Evolutionary conservation across 2,888 invertebrate genomes (phyloP).

Genomic region (Drosophila neutralis): DNA sequence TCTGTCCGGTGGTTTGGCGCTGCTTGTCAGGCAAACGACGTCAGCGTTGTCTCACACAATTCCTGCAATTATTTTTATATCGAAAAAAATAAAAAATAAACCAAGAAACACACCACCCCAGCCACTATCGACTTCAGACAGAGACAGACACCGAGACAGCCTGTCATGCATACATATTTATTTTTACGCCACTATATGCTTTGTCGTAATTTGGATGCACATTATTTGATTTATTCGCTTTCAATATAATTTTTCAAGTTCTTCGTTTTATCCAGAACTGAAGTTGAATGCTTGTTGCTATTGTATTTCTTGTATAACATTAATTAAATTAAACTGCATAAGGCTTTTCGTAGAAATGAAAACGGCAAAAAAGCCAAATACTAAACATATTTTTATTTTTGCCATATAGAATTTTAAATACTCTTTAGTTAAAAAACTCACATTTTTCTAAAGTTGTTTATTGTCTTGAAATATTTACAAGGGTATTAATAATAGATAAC

Average conservation of each 20-base stretch:
- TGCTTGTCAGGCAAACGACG: conserved; percentile 49
- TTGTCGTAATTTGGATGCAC: conserved; percentile 74
- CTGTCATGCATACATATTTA: conserved; percentile 62
- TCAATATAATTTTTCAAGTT: conserved; percentile 64
- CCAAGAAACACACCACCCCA: conserved; percentile 54
- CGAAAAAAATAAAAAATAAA: conserved; percentile 50
- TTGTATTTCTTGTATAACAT: conserved; percentile 34
- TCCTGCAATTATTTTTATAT: conserved; percentile 82
- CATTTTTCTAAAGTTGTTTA: background rate
- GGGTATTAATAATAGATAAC: background rate
- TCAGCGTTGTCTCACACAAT: conserved; percentile 71
- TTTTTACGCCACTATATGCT: conserved; percentile 54
- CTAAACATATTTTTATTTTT: conserved; percentile 4
- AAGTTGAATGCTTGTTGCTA: conserved; percentile 21
- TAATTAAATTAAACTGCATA: conserved; percentile 44
- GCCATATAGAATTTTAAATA: background rate
- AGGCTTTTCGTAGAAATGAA: conserved; percentile 55
- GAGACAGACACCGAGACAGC: conserved; percentile 31
- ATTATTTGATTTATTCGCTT: conserved; percentile 80
- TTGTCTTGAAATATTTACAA: too few species aligned
- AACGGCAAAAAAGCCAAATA: conserved; percentile 6
- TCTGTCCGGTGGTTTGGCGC: conserved; percentile 47
- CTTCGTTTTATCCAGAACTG: conserved; percentile 64
- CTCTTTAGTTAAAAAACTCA: background rate
- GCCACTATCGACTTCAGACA: conserved; percentile 36